Percentiles rank a stretch among this genome's conserved stretches.
phyloP scores from a whole-genome alignment of 2,797 vertebrate species.

The Clarias fuscus region DNA sequence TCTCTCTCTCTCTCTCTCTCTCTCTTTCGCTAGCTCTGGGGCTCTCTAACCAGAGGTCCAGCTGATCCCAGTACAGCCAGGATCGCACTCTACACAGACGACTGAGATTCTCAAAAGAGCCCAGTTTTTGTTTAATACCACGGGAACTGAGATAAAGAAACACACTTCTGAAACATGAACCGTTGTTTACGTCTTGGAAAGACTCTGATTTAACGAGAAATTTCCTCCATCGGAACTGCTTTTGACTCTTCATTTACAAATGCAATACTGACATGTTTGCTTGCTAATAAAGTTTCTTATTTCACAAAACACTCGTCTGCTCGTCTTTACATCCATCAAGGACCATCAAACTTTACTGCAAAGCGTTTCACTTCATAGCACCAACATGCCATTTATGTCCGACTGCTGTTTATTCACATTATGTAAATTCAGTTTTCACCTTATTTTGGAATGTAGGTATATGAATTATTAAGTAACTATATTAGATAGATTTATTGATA shows the following conservation, averaged over 20 bases:
- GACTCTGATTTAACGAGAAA: neutral
- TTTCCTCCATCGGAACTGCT: slow-evolving; percentile 61
- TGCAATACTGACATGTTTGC: slow-evolving; percentile 79
- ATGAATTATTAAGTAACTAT: too few species aligned
- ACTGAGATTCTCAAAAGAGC: neutral
- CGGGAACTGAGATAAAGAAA: slow-evolving; percentile 56
- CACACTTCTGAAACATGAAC: slow-evolving; percentile 55
- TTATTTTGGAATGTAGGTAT: too few species aligned
- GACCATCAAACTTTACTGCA: neutral
- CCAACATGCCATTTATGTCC: too few species aligned
- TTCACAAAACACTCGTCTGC: slow-evolving; percentile 62
- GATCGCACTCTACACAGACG: neutral
- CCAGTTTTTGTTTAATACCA: slow-evolving; percentile 45
- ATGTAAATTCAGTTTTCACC: too few species aligned
- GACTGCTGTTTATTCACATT: too few species aligned
- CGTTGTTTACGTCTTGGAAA: neutral
- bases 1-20: neutral
- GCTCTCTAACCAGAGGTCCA: neutral
- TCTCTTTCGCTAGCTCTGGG: neutral
- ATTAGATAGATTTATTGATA: too few species aligned
- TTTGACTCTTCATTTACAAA: slow-evolving; percentile 74
- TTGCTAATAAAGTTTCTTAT: slow-evolving; percentile 81
- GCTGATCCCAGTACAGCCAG: neutral
- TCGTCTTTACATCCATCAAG: neutral
- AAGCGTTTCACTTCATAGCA: neutral